Evolutionary conservation across 2,888 invertebrate genomes (phyloP), one percentile per base, ranked within the genome.

Genomic region (Hyppa rectilinea): DNA sequence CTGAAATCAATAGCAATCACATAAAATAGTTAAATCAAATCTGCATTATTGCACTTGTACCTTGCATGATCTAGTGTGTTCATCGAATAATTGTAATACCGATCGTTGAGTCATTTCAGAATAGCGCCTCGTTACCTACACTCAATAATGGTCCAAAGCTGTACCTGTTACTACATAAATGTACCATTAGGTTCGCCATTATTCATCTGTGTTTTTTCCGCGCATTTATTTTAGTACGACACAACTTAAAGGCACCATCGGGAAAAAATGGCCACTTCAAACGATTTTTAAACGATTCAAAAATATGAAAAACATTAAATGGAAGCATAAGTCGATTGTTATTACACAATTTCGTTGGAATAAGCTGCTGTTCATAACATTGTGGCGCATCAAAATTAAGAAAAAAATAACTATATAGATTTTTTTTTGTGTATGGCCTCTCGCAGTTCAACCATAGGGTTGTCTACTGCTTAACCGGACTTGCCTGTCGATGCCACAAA

Each of bases 121-220:
- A 53, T 53, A 40, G 17, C 7, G 23, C 40, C 26, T 45, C 38
- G 26, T 40, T 43, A 59, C 14, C 29, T 43, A 34, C 5, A 29
- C 49, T 56, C 45, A 36, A 61, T 64, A 61, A 50, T 65, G 75
- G 55, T 80, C n/a, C 74, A 26, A 79, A 60, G 74, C 60, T 74
- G 79, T 78, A 7, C 50, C 75, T 45, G 50, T 65, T 74, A 80
- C 60, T 56, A 43, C 26, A 65, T 20, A 49, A 56, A 47, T 26
- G 29, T 38, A 49, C 6, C 1, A 5, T 38, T 14, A 47, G n/a
- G n/a, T n/a, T n/a, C 29, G 52, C 23, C 55, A 66, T 81, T 34
- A 81, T 49, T 56, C 29, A 67, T 53, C 10, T 49, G 60, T 34
- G 29, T 64, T 70, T 75, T 78, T 60, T 52, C 56, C 29, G 4